Conservation (phyloP, 1,140 invertebrate genomes). For the Megalopta genalis region DNA sequence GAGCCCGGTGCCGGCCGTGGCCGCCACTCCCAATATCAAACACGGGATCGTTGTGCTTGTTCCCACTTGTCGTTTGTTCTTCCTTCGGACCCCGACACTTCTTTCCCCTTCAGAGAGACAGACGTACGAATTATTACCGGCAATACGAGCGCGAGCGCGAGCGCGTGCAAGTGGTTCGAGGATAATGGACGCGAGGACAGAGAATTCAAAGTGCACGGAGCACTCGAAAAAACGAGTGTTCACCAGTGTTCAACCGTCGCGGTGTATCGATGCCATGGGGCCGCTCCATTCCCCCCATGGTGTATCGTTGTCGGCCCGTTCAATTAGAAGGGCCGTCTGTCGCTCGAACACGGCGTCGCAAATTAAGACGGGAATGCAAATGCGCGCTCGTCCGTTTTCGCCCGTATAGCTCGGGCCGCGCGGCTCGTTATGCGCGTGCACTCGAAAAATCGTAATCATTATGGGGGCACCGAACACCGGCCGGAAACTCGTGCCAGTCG, state of each 20-base stretch:
- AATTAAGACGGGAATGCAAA: constrained; percentile 47
- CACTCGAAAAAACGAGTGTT: constrained; percentile 34
- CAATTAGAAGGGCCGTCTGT: constrained; percentile 50
- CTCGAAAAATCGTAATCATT: constrained; percentile 25
- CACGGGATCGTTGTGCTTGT: constrained; percentile 52
- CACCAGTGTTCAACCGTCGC: constrained; percentile 20
- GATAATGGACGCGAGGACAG: constrained; percentile 55
- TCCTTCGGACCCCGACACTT: constrained; percentile 36
- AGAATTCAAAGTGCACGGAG: constrained; percentile 42
- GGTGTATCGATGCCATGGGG: constrained; percentile 37
- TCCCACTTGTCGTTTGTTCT: constrained; percentile 54
- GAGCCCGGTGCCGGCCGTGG: background rate
- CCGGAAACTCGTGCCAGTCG: background rate
- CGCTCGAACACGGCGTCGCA: constrained; percentile 16
- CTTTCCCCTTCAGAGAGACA: constrained; percentile 34
- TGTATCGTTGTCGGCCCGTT: constrained; percentile 17
- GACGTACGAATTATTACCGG: constrained; percentile 60
- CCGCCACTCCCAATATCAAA: constrained; percentile 40
- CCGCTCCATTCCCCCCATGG: constrained; percentile 7
- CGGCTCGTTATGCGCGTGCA: constrained; percentile 16
- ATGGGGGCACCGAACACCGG: background rate
- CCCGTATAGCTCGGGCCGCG: background rate
- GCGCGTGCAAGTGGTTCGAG: constrained; percentile 39
- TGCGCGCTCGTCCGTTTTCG: constrained; percentile 5
- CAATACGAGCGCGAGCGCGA: constrained; percentile 38